A percentile compares a stretch with the other conserved stretches of the same genome.
Evolutionary conservation across 2,797 vertebrate genomes (phyloP).

Genomic region (Eutrigla gurnardus): DNA sequence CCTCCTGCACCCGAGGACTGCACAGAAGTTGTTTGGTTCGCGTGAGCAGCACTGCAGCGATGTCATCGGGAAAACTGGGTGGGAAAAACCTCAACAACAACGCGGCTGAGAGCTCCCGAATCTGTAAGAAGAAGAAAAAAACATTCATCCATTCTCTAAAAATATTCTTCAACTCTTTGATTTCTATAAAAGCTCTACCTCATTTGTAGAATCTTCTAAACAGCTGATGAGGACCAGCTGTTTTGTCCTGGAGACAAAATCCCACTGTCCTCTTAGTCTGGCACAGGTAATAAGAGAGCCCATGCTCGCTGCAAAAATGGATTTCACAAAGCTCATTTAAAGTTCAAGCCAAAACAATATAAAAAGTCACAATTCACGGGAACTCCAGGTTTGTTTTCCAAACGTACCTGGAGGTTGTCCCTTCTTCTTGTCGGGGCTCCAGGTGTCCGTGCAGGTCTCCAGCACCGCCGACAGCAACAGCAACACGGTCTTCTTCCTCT

Average conservation of each 20-base stretch:
- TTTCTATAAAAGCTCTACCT: conserved; percentile 76
- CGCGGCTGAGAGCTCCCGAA: conserved; percentile 89
- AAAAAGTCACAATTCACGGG: background rate
- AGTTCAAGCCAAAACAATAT: background rate
- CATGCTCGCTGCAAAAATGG: conserved; percentile 83
- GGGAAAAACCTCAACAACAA: conserved; percentile 88
- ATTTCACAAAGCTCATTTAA: background rate
- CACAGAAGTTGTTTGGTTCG: conserved; percentile 79
- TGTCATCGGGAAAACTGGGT: conserved; percentile 64
- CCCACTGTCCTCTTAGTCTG: conserved; percentile 84
- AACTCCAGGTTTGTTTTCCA: background rate
- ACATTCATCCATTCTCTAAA: background rate
- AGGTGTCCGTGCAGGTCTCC: conserved; percentile 92
- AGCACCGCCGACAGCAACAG: conserved; percentile 86
- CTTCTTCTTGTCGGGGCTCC: conserved; percentile 90
- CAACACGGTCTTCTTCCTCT: conserved; percentile 89
- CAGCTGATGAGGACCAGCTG: conserved; percentile 87
- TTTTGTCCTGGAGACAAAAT: conserved; percentile 87
- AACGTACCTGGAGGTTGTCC: conserved; percentile 92
- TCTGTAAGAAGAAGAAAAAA: conserved; percentile 73
- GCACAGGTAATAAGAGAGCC: conserved; percentile 82
- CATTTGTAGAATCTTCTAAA: conserved; percentile 91
- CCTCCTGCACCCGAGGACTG: conserved; percentile 90
- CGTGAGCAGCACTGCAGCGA: conserved; percentile 75
- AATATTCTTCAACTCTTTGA: background rate